Evolutionary conservation across 2,113 vertebrate genomes (phyloP), one percentile per base, ranked within the genome.

Genomic region (Cynoglossus semilaevis): DNA sequence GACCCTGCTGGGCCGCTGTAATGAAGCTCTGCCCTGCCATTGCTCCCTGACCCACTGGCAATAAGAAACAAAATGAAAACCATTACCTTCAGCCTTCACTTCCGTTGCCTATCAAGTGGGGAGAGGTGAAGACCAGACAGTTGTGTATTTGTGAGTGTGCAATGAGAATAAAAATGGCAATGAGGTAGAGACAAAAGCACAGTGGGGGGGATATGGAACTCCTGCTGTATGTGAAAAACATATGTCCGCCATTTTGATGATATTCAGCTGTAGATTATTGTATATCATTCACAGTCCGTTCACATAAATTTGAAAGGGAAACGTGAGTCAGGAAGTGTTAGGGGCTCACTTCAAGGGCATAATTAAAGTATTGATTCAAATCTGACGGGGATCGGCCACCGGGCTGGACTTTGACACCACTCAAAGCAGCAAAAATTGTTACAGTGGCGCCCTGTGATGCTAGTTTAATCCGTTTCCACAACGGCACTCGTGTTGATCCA

Each of bases 31-130:
- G 77, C 79, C 77, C 89, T 60, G 73, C 77, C 73, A 76, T 62
- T 83, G 77, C 90, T 90, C 89, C 47, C 85, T 92, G 92, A 92
- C 92, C 91, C 60, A 66, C 72, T 87, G 89, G 88, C 88, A 88
- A 88, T 81, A 87, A 80, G 85, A 85, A 89, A 87, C 6, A 29
- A 85, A 92, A 89, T 86, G 75, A 82, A 85, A 88, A 74, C 77
- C 76, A 89, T 88, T 89, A 88, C 80, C 77, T 76, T 76, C 69
- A 80, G 80, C 65, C 64, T 68, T 70, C 72, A 79, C 73, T 73
- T 63, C 63, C 60, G 38, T 46, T n/a, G 67, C 69, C 77, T 62
- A 61, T 56, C 52, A 56, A 74, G 66, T 34, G 51, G 57, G 51
- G 55, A 58, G 17, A 36, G 65, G 67, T 36, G 45, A 51, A 38